A percentile compares a stretch with the other conserved stretches of the same genome.
phyloP scores from a whole-genome alignment of 2,888 invertebrate species.

The Serrognathus titanus region DNA sequence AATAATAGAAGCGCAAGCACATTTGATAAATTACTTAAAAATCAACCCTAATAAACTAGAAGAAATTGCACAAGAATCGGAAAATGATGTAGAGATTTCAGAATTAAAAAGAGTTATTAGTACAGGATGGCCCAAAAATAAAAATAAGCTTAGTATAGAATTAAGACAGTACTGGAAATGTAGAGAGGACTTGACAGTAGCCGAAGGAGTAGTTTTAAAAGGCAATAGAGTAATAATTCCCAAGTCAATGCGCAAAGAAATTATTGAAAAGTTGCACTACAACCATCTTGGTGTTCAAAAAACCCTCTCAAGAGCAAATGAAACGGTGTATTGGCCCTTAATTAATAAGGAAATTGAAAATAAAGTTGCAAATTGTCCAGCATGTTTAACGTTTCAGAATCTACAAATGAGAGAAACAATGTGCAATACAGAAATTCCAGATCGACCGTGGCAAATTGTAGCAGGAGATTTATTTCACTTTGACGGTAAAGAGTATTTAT shows the following conservation, averaged over 20 bases:
- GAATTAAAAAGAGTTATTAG: neutral
- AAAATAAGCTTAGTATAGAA: neutral
- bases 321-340: neutral
- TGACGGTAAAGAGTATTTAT: constrained; percentile 4
- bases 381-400: constrained; percentile 2
- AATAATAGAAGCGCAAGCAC: neutral
- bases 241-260: neutral
- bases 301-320: neutral
- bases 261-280: neutral
- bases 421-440: neutral
- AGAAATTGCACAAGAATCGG: neutral
- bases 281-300: neutral
- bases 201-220: neutral
- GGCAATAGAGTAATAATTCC: neutral
- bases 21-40: neutral
- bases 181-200: neutral
- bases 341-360: neutral
- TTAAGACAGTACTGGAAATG: neutral
- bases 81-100: neutral
- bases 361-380: neutral
- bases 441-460: constrained; percentile 1
- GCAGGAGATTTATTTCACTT: constrained; percentile 5
- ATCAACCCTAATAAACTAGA: neutral
- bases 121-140: neutral
- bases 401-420: constrained; percentile 5